Base-by-base conservation (phyloP, 2,888 invertebrate species). In the Archips xylosteana region DNA sequence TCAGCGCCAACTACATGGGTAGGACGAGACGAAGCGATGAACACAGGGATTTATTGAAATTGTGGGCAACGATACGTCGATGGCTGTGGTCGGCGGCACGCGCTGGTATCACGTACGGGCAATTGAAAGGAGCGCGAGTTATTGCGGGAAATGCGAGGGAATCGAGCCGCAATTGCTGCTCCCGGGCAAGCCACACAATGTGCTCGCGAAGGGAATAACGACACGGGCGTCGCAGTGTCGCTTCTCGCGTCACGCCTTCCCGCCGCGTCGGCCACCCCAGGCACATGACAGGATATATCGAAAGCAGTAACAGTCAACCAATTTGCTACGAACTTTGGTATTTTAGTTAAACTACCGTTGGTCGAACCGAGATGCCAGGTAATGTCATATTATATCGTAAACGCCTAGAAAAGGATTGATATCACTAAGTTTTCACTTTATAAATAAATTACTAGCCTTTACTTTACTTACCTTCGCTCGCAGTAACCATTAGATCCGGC, bases 41-140 rank as follows among this genome's bases (percentile, higher is more conserved):
- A 89, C 80, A 89, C 84, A 84, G 90, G 89, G 85, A 87, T 90
- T 89, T 88, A 88, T 87, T 80, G 81, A 87, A 91, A 91, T 89
- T 88, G 87, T 89, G 83, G 86, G 82, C 80, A 82, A 82, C 83
- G 85, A 85, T 83, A 80, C 80, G 82, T 82, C 81, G 82, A 89
- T 87, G 83, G 83, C 85, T 88, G 89, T 81, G 85, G 83, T 90
- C 80, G 88, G 87, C 88, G 89, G 92, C 91, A 92, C 91, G 91
- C 91, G 91, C 87, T 86, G 76, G 77, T 81, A 85, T 86, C 89
- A 89, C 90, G 90, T 90, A 86, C 85, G 81, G 82, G 85, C 90
- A 88, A 92, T 93, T 92, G 93, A 93, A 93, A 91, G 89, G 81
- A 85, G 89, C 87, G 85, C 87, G 85, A 88, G 88, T 90, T 92